A percentile compares a stretch with the other conserved stretches of the same genome.
phyloP scores from a whole-genome alignment of 2,888 invertebrate species.

The Tortrix viridana region DNA sequence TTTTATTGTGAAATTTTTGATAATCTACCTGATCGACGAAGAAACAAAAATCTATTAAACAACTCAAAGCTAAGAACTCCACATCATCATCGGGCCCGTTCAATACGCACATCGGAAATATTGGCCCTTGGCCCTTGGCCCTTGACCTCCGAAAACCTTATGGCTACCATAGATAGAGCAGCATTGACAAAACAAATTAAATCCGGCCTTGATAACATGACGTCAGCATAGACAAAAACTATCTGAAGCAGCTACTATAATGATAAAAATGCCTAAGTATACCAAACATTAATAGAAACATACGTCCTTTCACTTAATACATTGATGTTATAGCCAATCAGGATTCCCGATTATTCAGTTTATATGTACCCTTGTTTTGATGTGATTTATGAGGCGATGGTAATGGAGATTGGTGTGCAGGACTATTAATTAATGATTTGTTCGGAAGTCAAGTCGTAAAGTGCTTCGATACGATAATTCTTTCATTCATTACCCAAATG shows the following conservation, averaged over 20 bases:
- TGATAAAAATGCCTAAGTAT: neutral
- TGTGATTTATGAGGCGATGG: slow-evolving; percentile 21
- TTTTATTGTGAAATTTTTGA: no score
- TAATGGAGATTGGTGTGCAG: slow-evolving; percentile 26
- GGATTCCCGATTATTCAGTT: slow-evolving; percentile 16
- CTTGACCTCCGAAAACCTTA: no score
- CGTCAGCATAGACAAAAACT: slow-evolving; percentile 23
- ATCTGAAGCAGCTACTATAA: neutral
- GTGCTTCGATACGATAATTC: slow-evolving; percentile 17
- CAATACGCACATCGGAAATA: no score
- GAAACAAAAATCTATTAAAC: no score
- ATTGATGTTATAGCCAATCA: slow-evolving; percentile 17
- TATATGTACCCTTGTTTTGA: slow-evolving; percentile 8
- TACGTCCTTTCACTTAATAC: neutral
- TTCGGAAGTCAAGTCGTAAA: slow-evolving; percentile 15
- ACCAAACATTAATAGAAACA: neutral
- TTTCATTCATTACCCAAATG: neutral
- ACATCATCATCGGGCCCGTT: no score
- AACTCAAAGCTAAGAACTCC: no score
- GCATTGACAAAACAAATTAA: neutral
- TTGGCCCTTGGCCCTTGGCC: no score
- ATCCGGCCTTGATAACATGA: slow-evolving; percentile 25
- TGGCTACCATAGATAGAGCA: no score
- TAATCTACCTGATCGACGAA: no score
- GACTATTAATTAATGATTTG: slow-evolving; percentile 20